Evolutionary conservation across 2,113 vertebrate genomes (phyloP).

Genomic region (Ictalurus punctatus): DNA sequence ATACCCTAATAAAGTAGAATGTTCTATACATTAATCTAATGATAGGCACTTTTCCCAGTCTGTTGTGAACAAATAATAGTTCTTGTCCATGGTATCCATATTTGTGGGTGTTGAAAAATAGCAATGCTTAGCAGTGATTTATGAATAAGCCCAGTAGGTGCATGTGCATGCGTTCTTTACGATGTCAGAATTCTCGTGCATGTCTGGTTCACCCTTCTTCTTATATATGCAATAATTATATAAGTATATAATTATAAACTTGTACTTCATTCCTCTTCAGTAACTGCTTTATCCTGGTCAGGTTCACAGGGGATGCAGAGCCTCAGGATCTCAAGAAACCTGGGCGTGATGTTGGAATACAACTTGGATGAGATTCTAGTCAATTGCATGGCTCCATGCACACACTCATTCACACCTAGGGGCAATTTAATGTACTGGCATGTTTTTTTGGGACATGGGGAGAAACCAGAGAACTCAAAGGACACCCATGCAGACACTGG

Average conservation of each 20-base stretch:
- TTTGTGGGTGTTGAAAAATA: constrained; percentile 62
- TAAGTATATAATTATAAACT: neutral
- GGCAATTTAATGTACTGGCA: neutral
- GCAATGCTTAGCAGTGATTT: constrained; percentile 55
- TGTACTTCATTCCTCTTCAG: neutral
- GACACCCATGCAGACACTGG: neutral
- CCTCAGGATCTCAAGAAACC: neutral
- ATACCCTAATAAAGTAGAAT: constrained; percentile 26
- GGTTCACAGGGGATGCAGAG: neutral
- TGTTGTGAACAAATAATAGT: neutral
- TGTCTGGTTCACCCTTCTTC: neutral
- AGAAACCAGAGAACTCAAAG: neutral
- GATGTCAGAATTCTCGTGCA: constrained; percentile 19
- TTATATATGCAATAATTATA: neutral
- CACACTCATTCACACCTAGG: neutral
- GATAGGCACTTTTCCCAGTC: neutral
- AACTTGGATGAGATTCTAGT: neutral
- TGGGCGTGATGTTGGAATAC: neutral
- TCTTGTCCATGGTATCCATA: constrained; percentile 49
- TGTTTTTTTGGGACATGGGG: neutral
- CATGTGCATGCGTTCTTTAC: constrained; percentile 31
- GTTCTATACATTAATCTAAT: neutral
- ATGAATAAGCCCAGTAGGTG: constrained; percentile 49
- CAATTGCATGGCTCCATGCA: neutral
- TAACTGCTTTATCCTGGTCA: neutral